Percentiles rank a stretch among this genome's conserved stretches.
phyloP scores from a whole-genome alignment of 2,888 invertebrate species.

The Caenorhabditis parvicauda region DNA sequence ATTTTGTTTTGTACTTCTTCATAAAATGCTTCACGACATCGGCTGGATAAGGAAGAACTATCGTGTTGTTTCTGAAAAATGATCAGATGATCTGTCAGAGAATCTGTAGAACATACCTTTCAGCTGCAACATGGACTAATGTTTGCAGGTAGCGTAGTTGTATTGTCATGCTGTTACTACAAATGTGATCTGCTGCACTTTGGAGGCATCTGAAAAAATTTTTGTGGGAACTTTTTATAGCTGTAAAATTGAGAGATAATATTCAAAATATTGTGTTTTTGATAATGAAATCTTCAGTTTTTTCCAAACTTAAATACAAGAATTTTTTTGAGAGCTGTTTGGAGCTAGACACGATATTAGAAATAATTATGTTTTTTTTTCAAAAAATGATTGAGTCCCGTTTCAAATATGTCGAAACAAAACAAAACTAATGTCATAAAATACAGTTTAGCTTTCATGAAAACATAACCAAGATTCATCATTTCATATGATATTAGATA shows the following conservation, averaged over 20 bases:
- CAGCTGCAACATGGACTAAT: conserved; percentile 43
- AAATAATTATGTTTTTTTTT: too few species aligned
- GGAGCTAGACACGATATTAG: too few species aligned
- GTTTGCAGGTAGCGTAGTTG: conserved; percentile 79
- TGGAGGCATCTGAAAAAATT: conserved; percentile 67
- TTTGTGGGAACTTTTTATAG: too few species aligned
- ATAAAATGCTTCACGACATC: conserved; percentile 45
- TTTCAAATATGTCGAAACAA: too few species aligned
- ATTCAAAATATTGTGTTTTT: not conserved
- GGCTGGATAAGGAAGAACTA: conserved; percentile 56
- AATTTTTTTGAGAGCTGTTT: too few species aligned
- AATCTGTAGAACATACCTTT: conserved; percentile 18
- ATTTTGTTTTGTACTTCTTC: conserved; percentile 21
- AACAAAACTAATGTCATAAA: too few species aligned
- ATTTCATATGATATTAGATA: too few species aligned
- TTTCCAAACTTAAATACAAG: too few species aligned
- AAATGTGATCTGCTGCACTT: conserved; percentile 91
- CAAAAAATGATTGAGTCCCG: too few species aligned
- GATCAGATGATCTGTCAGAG: not conserved
- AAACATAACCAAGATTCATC: too few species aligned
- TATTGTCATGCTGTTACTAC: conserved; percentile 88
- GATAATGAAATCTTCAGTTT: conserved; percentile 13
- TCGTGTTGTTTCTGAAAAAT: conserved; percentile 44
- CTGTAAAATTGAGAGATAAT: not conserved
- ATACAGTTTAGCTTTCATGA: too few species aligned